Evolutionary conservation across 2,113 vertebrate genomes (phyloP).

Genomic region (Myiozetetes cayanensis): DNA sequence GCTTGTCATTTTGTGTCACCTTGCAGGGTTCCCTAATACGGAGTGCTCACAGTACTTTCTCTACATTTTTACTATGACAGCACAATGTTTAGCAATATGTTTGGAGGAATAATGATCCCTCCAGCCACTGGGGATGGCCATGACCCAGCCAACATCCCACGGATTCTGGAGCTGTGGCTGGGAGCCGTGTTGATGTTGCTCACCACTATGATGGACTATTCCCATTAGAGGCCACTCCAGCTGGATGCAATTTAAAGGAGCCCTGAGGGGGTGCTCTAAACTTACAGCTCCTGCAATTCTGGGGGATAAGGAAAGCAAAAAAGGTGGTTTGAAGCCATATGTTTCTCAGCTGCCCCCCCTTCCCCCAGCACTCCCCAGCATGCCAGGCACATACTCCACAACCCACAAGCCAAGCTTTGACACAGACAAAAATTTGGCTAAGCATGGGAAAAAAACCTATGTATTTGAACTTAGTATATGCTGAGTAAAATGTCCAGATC

Average conservation of each 20-base stretch:
- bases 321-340: not conserved
- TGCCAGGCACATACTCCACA: not conserved
- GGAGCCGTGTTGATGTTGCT: not conserved
- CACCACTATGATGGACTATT: not conserved
- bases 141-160: not conserved
- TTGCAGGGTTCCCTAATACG: fast-evolving
- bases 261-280: not conserved
- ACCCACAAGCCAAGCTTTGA: not conserved
- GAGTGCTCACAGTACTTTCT: not conserved
- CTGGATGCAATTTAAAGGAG: slow-evolving; percentile 19
- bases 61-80: not conserved
- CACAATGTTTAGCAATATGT: not conserved
- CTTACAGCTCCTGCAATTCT: not conserved
- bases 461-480: not conserved
- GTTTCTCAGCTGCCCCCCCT: not conserved
- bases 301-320: not conserved
- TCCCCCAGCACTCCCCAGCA: not conserved
- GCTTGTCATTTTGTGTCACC: not conserved
- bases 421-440: not conserved
- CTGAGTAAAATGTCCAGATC: not conserved
- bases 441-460: not conserved
- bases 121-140: not conserved
- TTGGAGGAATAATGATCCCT: not conserved
- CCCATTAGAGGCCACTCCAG: slow-evolving; percentile 37
- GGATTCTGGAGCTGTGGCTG: not conserved